These are phyloP conservation scores for Tyto alba DNA, from an alignment of 2,113 vertebrate genomes.

Conservation along the genomic window DNA sequence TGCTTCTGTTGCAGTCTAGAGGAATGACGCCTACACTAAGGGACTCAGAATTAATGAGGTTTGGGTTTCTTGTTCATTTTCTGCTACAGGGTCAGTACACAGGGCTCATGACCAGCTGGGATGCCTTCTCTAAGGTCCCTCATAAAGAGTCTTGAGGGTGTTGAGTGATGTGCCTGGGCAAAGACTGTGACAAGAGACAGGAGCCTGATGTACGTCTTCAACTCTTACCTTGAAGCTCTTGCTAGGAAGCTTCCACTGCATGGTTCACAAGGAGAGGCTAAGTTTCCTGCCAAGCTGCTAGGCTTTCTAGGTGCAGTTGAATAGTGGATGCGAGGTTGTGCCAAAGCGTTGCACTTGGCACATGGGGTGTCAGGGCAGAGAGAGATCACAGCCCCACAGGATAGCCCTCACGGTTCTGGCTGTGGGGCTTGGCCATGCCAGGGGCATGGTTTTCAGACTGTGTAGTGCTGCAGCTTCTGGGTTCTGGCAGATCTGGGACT, in stretches of 20 bases:
- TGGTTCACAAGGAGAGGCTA: neutral
- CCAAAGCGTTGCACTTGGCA: neutral
- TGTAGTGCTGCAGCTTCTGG: neutral
- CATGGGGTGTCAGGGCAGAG: accelerated
- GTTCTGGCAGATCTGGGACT: neutral
- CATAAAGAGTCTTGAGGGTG: neutral
- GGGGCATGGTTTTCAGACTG: neutral
- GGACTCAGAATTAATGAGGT: neutral
- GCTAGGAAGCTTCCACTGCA: neutral
- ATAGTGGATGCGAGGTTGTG: neutral
- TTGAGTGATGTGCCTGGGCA: neutral
- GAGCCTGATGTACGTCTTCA: neutral
- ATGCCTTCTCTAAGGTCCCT: neutral
- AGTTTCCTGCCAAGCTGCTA: neutral
- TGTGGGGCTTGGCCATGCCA: neutral
- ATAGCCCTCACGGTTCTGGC: neutral
- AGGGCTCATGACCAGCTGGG: neutral
- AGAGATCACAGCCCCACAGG: neutral
- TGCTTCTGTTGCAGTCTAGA: neutral
- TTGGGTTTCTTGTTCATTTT: neutral
- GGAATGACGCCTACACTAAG: neutral
- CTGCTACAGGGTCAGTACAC: neutral
- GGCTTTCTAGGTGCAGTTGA: neutral
- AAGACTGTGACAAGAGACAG: neutral
- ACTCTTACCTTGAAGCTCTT: neutral